A percentile compares a stretch with the other conserved stretches of the same genome.
Evolutionary conservation across 2,113 vertebrate species (phyloP).

Genomic region (Actenoides lindsayi): DNA sequence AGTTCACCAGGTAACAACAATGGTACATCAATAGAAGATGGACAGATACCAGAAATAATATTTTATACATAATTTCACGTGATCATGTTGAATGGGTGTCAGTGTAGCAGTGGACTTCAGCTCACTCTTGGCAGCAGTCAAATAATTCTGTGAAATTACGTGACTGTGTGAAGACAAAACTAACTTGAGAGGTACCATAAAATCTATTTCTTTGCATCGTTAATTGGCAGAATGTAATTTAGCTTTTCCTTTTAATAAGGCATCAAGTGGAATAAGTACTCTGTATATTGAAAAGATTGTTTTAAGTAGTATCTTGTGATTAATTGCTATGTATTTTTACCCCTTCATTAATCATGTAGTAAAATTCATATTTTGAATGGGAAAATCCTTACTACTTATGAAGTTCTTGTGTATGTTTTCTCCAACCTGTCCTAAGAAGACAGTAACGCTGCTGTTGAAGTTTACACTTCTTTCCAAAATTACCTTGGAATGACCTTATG

Average conservation of each 20-base stretch:
- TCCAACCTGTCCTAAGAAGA: constrained; percentile 11
- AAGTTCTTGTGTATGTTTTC: neutral
- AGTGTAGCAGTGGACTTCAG: neutral
- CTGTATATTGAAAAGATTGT: constrained; percentile 15
- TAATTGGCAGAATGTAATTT: neutral
- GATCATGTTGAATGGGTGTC: neutral
- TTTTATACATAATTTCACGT: constrained; percentile 84
- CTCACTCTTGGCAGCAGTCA: constrained; percentile 16
- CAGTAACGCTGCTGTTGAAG: constrained; percentile 10
- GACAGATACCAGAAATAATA: constrained; percentile 96
- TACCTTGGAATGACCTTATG: neutral
- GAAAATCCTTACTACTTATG: constrained; percentile 29
- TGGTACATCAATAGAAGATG: constrained; percentile 94
- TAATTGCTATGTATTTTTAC: constrained; percentile 32
- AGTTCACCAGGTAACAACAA: constrained; percentile 96
- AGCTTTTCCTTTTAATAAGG: constrained; percentile 46
- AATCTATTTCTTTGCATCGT: neutral
- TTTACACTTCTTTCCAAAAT: neutral
- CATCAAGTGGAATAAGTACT: neutral
- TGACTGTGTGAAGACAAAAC: constrained; percentile 27
- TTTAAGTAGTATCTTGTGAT: constrained; percentile 29
- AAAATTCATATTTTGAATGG: constrained; percentile 38
- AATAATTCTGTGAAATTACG: constrained; percentile 48
- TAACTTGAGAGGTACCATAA: constrained; percentile 40
- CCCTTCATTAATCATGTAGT: constrained; percentile 8